Conservation (phyloP, 2,113 vertebrate species). For the Cinclus mexicanus region DNA sequence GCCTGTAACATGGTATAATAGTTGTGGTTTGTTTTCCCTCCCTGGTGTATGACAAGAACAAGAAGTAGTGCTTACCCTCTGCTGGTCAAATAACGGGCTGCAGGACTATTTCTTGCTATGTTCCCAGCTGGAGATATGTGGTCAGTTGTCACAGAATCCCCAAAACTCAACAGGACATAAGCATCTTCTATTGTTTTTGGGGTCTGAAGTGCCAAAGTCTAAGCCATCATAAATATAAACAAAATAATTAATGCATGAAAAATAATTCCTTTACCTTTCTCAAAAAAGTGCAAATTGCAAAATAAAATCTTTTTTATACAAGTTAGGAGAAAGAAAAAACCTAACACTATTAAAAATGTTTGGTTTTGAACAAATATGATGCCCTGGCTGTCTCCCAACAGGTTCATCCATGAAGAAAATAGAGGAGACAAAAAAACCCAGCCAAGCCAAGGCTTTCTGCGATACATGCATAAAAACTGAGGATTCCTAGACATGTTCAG, state of each 20-base stretch:
- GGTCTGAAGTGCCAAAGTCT: conserved; percentile 83
- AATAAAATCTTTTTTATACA: not conserved
- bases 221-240: not conserved
- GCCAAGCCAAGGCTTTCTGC: not conserved
- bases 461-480: not conserved
- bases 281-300: not conserved
- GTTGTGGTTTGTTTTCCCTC: not conserved
- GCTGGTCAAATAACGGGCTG: conserved; percentile 88
- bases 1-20: not conserved
- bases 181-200: conserved; percentile 84
- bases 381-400: not conserved
- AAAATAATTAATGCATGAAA: not conserved
- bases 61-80: conserved; percentile 79
- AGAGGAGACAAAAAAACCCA: not conserved
- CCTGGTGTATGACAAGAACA: not conserved
- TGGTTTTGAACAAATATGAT: not conserved
- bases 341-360: not conserved
- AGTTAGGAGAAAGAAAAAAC: not conserved
- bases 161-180: conserved; percentile 90
- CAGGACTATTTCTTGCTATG: conserved; percentile 92
- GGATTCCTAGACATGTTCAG: not conserved
- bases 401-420: not conserved
- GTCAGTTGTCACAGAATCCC: conserved; percentile 97
- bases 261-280: not conserved
- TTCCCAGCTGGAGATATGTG: conserved; percentile 98